A percentile compares a stretch with the other conserved stretches of the same genome.
phyloP scores from a whole-genome alignment of 2,888 invertebrate genomes.

The Neoscelio sp. region DNA sequence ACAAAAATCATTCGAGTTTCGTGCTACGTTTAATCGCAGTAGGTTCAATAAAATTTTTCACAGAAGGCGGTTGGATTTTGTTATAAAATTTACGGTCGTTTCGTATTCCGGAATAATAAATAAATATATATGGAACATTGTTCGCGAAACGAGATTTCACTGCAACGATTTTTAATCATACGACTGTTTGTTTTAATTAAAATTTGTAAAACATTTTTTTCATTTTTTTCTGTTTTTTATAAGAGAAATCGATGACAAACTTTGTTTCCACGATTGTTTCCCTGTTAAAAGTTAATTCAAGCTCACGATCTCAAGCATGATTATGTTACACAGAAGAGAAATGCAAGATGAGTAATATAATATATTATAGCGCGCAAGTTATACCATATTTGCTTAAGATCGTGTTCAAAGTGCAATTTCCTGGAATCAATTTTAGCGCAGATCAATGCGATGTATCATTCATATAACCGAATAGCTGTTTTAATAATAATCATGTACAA shows the following conservation, averaged over 20 bases:
- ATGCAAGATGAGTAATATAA: slow-evolving; percentile 39
- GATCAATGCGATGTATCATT: slow-evolving; percentile 21
- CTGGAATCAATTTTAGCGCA: slow-evolving; percentile 20
- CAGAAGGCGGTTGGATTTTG: not conserved
- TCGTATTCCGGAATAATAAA: not conserved
- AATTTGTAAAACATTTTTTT: not conserved
- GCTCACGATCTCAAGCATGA: slow-evolving; percentile 17
- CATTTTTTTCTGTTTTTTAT: not conserved
- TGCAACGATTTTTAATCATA: not conserved
- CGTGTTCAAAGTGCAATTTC: slow-evolving; percentile 54
- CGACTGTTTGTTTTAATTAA: not conserved
- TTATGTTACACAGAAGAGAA: slow-evolving; percentile 40
- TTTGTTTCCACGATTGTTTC: not conserved
- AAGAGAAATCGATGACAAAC: too few species aligned
- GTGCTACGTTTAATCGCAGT: slow-evolving; percentile 3
- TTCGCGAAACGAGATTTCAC: too few species aligned
- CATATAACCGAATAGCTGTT: slow-evolving; percentile 15
- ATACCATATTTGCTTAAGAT: slow-evolving; percentile 46
- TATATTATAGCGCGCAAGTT: slow-evolving; percentile 34
- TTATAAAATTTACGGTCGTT: not conserved
- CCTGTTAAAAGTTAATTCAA: slow-evolving; percentile 35
- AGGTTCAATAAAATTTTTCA: slow-evolving; percentile 3
- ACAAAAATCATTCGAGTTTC: slow-evolving; percentile 13
- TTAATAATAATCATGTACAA: too few species aligned
- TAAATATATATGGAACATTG: not conserved